Evolutionary conservation across 1,140 invertebrate species (phyloP).

Genomic region (Drosophila paulistorum): DNA sequence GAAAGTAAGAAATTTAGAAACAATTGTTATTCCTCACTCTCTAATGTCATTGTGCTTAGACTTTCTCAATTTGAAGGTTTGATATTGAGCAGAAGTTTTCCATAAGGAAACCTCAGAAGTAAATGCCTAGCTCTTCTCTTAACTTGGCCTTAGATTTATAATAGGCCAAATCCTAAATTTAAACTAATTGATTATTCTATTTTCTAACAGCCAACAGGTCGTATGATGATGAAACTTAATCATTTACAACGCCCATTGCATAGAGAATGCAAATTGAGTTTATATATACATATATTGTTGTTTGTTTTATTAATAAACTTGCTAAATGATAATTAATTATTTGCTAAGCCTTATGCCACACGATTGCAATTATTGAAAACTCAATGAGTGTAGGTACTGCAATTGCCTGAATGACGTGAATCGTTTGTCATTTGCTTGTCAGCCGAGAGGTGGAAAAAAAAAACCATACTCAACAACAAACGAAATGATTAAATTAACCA

Average conservation of each 20-base stretch:
- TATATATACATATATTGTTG: background rate
- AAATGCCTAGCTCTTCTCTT: no score
- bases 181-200: no score
- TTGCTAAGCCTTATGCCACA: background rate
- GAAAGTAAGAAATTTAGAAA: constrained; percentile 35
- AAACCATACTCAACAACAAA: no score
- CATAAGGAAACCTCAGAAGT: no score
- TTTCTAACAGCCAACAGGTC: no score
- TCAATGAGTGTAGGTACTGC: constrained; percentile 21
- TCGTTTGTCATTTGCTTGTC: constrained; percentile 19
- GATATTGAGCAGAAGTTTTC: no score
- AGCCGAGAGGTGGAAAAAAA: background rate
- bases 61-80: no score
- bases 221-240: no score
- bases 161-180: no score
- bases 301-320: background rate
- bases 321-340: constrained; percentile 13
- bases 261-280: constrained; percentile 3
- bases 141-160: no score
- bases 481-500: constrained; percentile 8
- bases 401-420: constrained; percentile 45
- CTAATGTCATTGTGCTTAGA: no score
- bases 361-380: constrained; percentile 46
- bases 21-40: background rate
- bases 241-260: no score